Evolutionary conservation across 2,113 vertebrate species (phyloP).

Genomic region (Geococcyx californianus): DNA sequence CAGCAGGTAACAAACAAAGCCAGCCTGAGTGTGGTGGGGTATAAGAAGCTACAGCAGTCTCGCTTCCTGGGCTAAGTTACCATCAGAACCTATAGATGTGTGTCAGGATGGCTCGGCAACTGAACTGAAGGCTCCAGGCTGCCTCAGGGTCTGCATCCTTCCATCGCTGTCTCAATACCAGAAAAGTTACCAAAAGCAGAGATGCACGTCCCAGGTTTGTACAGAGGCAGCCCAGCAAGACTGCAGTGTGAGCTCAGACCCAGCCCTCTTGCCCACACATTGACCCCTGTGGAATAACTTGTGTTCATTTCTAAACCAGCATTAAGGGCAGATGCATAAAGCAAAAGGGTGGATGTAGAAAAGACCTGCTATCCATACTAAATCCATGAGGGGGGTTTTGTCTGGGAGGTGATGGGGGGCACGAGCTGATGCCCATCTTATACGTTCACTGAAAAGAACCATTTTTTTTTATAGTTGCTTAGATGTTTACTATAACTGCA

Average conservation of each 20-base stretch:
- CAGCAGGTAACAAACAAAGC: not conserved
- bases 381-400: not conserved
- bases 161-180: fast-evolving
- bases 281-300: fast-evolving
- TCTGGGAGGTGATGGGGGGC: not conserved
- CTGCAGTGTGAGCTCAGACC: not conserved
- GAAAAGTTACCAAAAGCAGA: not conserved
- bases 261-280: not conserved
- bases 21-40: not conserved
- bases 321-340: not conserved
- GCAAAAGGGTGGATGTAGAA: fast-evolving
- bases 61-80: not conserved
- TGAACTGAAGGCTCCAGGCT: not conserved
- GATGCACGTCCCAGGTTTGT: not conserved
- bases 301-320: not conserved
- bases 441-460: not conserved
- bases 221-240: not conserved
- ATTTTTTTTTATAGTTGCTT: not conserved
- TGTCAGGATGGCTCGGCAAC: fast-evolving
- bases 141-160: not conserved
- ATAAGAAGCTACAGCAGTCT: not conserved
- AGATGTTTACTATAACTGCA: not conserved
- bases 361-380: not conserved
- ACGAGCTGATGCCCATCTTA: not conserved
- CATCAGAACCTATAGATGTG: not conserved